These are phyloP conservation scores for Erpobdella octoculata DNA, from an alignment of 2,888 invertebrate species.

Conservation along the genomic window DNA sequence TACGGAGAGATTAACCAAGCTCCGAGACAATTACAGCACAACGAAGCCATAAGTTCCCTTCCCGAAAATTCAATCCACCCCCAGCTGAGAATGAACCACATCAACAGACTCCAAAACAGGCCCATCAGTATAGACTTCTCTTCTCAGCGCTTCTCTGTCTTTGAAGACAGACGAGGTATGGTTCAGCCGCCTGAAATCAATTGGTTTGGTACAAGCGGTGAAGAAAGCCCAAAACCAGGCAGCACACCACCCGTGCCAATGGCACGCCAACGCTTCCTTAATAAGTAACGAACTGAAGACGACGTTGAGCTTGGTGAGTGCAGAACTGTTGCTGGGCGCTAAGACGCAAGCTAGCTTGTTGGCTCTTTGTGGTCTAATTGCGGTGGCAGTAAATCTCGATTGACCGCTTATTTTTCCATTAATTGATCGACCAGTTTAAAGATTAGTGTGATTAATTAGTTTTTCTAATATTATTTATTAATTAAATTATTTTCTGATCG, in stretches of 20 bases:
- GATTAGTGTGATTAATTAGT: no score
- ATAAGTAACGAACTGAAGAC: not conserved
- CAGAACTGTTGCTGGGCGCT: not conserved
- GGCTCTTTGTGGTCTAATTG: no score
- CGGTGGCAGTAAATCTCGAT: no score
- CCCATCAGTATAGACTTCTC: conserved; percentile 21
- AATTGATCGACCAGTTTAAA: no score
- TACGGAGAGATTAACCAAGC: no score
- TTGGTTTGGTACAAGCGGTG: conserved; percentile 8
- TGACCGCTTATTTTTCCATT: no score
- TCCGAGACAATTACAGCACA: conserved; percentile 2
- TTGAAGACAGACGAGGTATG: conserved; percentile 17
- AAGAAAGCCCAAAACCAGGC: not conserved
- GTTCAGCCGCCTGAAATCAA: not conserved
- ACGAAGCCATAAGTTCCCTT: not conserved
- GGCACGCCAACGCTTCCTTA: not conserved
- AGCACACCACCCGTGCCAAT: not conserved
- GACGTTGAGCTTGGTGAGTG: not conserved
- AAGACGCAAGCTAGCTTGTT: no score
- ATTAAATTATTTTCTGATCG: no score
- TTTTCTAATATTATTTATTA: no score
- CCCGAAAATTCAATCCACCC: conserved; percentile 1
- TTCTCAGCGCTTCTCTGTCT: conserved; percentile 13
- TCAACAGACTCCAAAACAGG: not conserved
- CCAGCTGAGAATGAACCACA: not conserved